Evolutionary conservation across 2,797 vertebrate species (phyloP).

Genomic region (Astyanax mexicanus): DNA sequence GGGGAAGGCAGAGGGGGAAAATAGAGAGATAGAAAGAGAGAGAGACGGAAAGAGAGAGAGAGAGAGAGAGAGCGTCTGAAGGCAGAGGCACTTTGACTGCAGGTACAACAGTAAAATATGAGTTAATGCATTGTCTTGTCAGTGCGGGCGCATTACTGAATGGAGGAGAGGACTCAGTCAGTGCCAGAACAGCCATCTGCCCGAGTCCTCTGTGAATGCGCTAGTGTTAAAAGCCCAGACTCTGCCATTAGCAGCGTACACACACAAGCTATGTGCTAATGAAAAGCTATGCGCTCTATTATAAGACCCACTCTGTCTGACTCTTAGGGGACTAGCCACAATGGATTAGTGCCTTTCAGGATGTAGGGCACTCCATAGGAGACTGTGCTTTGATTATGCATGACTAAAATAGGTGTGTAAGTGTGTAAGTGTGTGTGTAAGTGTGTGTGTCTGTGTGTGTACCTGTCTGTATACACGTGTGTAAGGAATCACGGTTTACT

Average conservation of each 20-base stretch:
- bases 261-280: constrained; percentile 72
- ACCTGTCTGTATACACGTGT: constrained; percentile 20
- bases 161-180: constrained; percentile 57
- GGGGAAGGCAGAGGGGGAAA: constrained; percentile 1
- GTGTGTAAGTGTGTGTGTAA: constrained; percentile 25
- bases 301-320: constrained; percentile 75
- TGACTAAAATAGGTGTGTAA: constrained; percentile 73
- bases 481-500: constrained; percentile 36
- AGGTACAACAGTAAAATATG: constrained; percentile 58
- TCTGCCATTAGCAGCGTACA: constrained; percentile 56
- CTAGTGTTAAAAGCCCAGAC: constrained; percentile 63
- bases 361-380: constrained; percentile 77
- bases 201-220: constrained; percentile 61
- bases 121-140: constrained; percentile 65
- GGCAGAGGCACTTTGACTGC: constrained; percentile 28
- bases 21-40: too few species aligned
- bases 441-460: constrained; percentile 26
- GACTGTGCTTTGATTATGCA: constrained; percentile 81
- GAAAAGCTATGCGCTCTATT: constrained; percentile 75
- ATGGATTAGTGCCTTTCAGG: constrained; percentile 76
- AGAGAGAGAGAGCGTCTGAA: not conserved
- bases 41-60: not conserved
- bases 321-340: constrained; percentile 68
- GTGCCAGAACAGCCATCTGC: constrained; percentile 64
- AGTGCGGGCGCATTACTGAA: constrained; percentile 53